Percentiles rank a stretch among this genome's conserved stretches.
phyloP scores from a whole-genome alignment of 2,113 vertebrate genomes.

The Anoplopoma fimbria region DNA sequence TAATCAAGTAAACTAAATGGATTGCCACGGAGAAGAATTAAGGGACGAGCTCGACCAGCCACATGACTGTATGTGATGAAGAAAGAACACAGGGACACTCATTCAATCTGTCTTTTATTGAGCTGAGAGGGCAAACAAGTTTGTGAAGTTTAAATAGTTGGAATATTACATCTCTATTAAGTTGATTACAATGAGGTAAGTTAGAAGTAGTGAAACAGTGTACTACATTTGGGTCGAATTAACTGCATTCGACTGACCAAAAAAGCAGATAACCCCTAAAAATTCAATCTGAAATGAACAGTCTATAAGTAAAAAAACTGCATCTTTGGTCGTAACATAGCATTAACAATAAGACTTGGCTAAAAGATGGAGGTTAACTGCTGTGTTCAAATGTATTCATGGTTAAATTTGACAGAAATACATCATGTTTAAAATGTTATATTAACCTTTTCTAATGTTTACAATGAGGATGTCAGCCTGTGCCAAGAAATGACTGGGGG shows the following conservation, averaged over 20 bases:
- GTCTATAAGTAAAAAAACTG: neutral
- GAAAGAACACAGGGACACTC: neutral
- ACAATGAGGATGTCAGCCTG: no score
- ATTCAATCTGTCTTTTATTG: neutral
- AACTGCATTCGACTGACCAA: neutral
- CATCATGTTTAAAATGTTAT: conserved; percentile 7
- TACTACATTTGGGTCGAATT: neutral
- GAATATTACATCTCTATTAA: neutral
- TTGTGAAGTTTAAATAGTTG: neutral
- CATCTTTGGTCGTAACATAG: neutral
- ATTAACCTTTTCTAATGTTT: neutral
- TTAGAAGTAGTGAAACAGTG: neutral
- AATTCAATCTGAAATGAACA: neutral
- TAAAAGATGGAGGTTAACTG: neutral
- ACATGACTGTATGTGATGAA: conserved; percentile 33
- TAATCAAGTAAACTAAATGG: conserved; percentile 18
- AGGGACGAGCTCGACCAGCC: neutral
- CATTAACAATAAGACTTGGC: neutral
- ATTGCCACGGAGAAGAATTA: conserved; percentile 15
- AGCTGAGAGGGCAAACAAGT: neutral
- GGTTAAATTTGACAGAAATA: neutral
- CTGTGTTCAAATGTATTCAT: neutral
- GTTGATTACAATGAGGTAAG: neutral
- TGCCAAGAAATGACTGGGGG: no score
- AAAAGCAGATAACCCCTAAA: neutral